Percentiles rank a stretch among this genome's conserved stretches.
These are phyloP conservation scores for Microtus pennsylvanicus DNA, from an alignment of 2,113 vertebrate species.

Conservation along the genomic window DNA sequence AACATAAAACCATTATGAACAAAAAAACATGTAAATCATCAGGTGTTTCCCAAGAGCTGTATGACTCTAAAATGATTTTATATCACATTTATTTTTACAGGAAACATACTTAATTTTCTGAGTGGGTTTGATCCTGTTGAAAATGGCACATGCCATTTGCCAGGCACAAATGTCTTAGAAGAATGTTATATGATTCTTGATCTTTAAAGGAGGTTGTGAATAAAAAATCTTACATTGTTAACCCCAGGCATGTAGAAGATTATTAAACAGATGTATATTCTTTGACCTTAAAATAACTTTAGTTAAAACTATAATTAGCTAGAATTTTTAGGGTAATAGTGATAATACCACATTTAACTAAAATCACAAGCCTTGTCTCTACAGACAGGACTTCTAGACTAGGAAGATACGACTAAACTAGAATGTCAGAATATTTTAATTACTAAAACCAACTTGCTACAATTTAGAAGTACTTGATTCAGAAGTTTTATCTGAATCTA, in stretches of 20 bases:
- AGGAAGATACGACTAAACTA: neutral
- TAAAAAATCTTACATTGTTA: neutral
- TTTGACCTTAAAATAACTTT: neutral
- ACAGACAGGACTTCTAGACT: neutral
- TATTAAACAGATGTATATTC: neutral
- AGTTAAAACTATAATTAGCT: neutral
- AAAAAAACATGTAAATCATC: neutral
- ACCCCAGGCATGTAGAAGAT: neutral
- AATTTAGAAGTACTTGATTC: neutral
- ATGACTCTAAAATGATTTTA: neutral
- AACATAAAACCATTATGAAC: neutral
- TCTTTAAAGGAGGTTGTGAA: neutral
- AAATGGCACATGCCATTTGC: neutral
- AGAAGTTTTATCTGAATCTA: neutral
- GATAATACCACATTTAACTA: neutral
- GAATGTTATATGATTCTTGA: neutral
- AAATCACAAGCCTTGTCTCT: neutral
- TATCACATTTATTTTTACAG: neutral
- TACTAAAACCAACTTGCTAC: neutral
- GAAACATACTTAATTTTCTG: neutral
- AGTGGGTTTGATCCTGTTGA: fast-evolving
- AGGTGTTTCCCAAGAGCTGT: neutral
- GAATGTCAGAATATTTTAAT: neutral
- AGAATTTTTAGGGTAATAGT: neutral
- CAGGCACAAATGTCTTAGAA: fast-evolving